Evolutionary conservation across 2,888 invertebrate species (phyloP).

Genomic region (Gonocerus acuteangulatus): DNA sequence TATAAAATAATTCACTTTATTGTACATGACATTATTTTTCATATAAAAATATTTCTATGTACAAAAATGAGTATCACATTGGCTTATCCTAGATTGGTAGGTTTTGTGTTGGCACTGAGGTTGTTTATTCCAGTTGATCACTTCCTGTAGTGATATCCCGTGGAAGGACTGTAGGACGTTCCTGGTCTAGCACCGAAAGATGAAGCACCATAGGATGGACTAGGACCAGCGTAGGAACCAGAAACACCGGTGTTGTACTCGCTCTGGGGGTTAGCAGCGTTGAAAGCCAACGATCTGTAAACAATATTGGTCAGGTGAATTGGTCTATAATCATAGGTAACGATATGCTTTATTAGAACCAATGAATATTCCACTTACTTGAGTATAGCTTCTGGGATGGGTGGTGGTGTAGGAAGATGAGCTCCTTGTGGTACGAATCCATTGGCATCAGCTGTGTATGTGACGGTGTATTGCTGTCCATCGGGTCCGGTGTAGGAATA

Average conservation of each 20-base stretch:
- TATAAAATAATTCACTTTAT: too few relatives aligned
- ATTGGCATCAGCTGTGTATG: constrained; percentile 61
- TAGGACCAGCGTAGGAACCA: constrained; percentile 16
- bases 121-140: constrained; percentile 17
- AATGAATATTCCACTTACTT: too few relatives aligned
- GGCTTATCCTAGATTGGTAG: constrained; percentile 21
- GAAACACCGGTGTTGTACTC: constrained; percentile 15
- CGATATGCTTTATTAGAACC: too few relatives aligned
- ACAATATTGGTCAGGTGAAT: too few relatives aligned
- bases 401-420: constrained; percentile 74
- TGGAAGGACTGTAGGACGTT: constrained; percentile 25
- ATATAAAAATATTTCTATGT: too few relatives aligned
- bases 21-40: too few relatives aligned
- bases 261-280: constrained; percentile 24
- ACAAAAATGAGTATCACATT: constrained; percentile 20
- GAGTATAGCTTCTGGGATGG: constrained; percentile 60
- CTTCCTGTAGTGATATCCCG: constrained; percentile 33
- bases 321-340: too few relatives aligned
- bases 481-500: constrained; percentile 52
- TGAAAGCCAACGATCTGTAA: constrained; percentile 12
- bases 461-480: constrained; percentile 42
- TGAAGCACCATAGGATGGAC: neutral
- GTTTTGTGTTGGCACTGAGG: neutral
- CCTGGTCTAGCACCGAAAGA: constrained; percentile 20
- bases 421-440: constrained; percentile 50